Evolutionary conservation across 1,140 invertebrate genomes (phyloP).

Genomic region (Hycleus phaleratus): DNA sequence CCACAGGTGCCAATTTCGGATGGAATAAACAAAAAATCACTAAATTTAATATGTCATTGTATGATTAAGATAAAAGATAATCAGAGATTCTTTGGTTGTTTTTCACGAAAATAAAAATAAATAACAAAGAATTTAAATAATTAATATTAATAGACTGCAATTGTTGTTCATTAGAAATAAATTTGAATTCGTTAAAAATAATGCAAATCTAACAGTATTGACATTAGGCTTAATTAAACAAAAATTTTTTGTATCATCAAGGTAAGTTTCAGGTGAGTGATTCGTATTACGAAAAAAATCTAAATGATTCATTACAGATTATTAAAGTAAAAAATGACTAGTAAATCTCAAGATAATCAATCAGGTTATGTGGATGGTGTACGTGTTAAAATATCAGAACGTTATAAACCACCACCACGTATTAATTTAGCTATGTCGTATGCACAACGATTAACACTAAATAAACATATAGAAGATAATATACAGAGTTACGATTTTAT

Average conservation of each 20-base stretch:
- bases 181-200: too few species aligned
- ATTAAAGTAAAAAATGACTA: neutral
- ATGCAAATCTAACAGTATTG: too few species aligned
- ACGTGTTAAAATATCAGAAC: conserved; percentile 79
- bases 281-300: too few species aligned
- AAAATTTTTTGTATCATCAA: too few species aligned
- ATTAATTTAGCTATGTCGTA: conserved; percentile 61
- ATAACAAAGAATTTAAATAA: too few species aligned
- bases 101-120: too few species aligned
- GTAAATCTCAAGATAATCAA: conserved; percentile 1
- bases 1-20: neutral
- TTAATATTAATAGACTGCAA: too few species aligned
- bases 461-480: conserved; percentile 47
- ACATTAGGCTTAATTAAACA: too few species aligned
- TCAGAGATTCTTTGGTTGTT: neutral
- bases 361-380: conserved; percentile 65
- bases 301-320: conserved; percentile 1
- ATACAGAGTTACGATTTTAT: conserved; percentile 58
- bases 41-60: conserved; percentile 8
- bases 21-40: neutral
- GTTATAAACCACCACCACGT: conserved; percentile 68
- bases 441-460: conserved; percentile 49
- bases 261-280: neutral
- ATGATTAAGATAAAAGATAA: conserved; percentile 7
- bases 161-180: too few species aligned